A percentile compares a stretch with the other conserved stretches of the same genome.
phyloP scores from a whole-genome alignment of 1,140 invertebrate species.

The Coelopa frigida region DNA sequence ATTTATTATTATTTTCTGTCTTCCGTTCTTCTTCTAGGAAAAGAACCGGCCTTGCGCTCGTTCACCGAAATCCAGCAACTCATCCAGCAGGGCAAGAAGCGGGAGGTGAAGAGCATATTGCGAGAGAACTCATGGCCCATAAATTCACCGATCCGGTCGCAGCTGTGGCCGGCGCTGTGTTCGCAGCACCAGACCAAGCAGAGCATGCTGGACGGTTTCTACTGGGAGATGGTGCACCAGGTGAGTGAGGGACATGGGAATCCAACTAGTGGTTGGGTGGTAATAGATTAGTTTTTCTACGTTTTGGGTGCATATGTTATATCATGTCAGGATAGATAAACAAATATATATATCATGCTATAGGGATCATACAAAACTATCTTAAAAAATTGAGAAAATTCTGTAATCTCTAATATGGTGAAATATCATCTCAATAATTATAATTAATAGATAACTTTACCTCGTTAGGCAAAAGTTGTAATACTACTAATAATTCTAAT shows the following conservation, averaged over 20 bases:
- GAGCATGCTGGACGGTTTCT: conserved; percentile 72
- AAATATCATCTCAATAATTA: too few relatives aligned
- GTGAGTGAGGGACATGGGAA: conserved; percentile 36
- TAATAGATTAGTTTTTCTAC: too few relatives aligned
- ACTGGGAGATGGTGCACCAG: conserved; percentile 87
- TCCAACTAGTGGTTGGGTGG: too few relatives aligned
- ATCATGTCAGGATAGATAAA: too few relatives aligned
- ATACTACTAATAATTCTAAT: too few relatives aligned
- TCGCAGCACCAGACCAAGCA: conserved; percentile 72
- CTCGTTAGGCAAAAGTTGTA: too few relatives aligned
- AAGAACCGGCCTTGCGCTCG: conserved; percentile 66
- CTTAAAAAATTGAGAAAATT: too few relatives aligned
- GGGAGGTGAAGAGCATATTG: conserved; percentile 69
- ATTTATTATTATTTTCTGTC: conserved; percentile 4
- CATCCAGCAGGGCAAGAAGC: conserved; percentile 62
- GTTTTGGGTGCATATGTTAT: too few relatives aligned
- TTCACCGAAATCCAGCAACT: conserved; percentile 65
- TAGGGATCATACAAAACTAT: too few relatives aligned
- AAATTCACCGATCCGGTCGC: conserved; percentile 66
- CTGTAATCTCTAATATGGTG: too few relatives aligned
- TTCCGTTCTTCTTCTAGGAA: conserved; percentile 47
- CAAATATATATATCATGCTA: too few relatives aligned
- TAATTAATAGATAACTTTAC: too few relatives aligned
- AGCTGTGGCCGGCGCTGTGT: conserved; percentile 79
- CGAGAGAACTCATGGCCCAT: conserved; percentile 76